Conservation (phyloP, 1,140 invertebrate species). For the Ceratitis capitata region DNA sequence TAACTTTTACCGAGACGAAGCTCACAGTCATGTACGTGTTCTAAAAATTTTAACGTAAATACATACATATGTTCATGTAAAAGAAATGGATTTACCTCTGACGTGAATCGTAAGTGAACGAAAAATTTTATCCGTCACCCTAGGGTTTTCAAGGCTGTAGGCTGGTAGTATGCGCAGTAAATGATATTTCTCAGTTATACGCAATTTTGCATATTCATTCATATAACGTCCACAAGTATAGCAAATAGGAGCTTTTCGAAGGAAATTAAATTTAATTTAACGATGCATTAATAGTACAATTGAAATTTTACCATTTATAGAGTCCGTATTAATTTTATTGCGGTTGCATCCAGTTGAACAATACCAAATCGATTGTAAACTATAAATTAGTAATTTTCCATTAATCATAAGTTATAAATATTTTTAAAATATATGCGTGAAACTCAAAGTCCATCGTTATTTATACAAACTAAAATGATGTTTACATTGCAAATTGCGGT, state of each 20-base stretch:
- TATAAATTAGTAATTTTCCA: conserved; percentile 38
- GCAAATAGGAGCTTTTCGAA: conserved; percentile 53
- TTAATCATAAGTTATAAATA: too few relatives aligned
- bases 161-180: conserved; percentile 51
- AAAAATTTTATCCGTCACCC: conserved; percentile 44
- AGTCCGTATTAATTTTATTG: conserved; percentile 57
- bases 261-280: not conserved
- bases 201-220: conserved; percentile 57
- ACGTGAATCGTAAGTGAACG: conserved; percentile 45
- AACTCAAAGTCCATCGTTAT: too few relatives aligned
- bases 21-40: conserved; percentile 52
- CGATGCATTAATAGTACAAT: not conserved
- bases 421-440: too few relatives aligned
- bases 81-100: conserved; percentile 38
- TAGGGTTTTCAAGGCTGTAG: conserved; percentile 46
- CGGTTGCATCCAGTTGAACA: conserved; percentile 55
- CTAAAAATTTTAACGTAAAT: conserved; percentile 39
- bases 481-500: conserved; percentile 53
- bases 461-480: conserved; percentile 8
- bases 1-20: conserved; percentile 52
- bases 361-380: conserved; percentile 61
- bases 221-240: conserved; percentile 54
- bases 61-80: not conserved
- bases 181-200: conserved; percentile 50
- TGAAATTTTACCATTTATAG: conserved; percentile 52